These are phyloP conservation scores for Caenorhabditis briggsae DNA, from an alignment of 1,140 invertebrate species.

Conservation along the genomic window DNA sequence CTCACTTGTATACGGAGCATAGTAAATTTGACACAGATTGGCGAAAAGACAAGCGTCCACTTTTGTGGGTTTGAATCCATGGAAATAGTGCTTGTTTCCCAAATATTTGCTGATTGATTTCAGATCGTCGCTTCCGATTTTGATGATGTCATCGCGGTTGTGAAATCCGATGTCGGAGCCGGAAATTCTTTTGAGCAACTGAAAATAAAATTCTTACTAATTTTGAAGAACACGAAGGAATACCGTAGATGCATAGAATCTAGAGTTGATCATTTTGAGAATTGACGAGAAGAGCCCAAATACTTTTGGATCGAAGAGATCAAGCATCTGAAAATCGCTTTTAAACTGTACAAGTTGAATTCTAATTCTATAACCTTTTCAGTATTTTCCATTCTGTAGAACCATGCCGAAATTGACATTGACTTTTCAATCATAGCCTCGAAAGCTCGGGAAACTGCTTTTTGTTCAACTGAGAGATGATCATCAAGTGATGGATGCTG, in stretches of 20 bases:
- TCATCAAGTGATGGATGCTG: slow-evolving; percentile 85
- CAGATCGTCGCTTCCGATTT: slow-evolving; percentile 88
- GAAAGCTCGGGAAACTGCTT: slow-evolving; percentile 89
- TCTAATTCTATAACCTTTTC: not conserved
- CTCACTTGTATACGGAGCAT: slow-evolving; percentile 65
- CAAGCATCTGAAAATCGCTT: not conserved
- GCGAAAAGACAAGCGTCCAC: slow-evolving; percentile 77
- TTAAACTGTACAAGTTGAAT: no score
- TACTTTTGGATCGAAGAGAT: slow-evolving; percentile 7
- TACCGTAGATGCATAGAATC: slow-evolving; percentile 15
- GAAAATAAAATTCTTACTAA: not conserved
- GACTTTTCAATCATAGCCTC: slow-evolving; percentile 95
- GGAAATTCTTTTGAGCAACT: slow-evolving; percentile 35
- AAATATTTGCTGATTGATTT: slow-evolving; percentile 89
- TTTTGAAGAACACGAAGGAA: not conserved
- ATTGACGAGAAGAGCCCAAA: not conserved
- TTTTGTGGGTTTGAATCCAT: slow-evolving; percentile 89
- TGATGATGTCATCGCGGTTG: slow-evolving; percentile 85
- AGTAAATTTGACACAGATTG: slow-evolving; percentile 71
- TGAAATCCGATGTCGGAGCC: slow-evolving; percentile 51
- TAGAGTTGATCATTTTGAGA: slow-evolving; percentile 1
- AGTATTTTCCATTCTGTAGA: slow-evolving; percentile 26
- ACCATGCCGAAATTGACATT: slow-evolving; percentile 35
- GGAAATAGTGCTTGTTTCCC: slow-evolving; percentile 92
- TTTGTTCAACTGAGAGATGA: slow-evolving; percentile 85